These are phyloP conservation scores for Apis mellifera DNA, from an alignment of 1,140 invertebrate genomes.

Conservation along the genomic window DNA sequence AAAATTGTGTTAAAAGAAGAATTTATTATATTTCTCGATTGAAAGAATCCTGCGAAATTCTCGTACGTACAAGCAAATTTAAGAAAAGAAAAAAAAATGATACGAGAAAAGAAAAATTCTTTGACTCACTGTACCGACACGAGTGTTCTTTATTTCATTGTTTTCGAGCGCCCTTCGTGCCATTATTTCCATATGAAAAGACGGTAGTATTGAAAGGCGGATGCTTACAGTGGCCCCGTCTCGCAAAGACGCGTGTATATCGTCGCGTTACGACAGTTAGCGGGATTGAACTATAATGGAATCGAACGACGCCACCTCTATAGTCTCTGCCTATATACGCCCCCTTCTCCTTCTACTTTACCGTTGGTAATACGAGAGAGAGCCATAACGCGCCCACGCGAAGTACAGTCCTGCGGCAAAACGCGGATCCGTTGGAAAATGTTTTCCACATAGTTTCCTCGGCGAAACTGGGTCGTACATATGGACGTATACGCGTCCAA, in stretches of 20 bases:
- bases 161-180: conserved; percentile 5
- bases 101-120: not conserved
- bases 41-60: not conserved
- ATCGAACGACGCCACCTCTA: conserved; percentile 44
- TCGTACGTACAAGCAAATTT: not conserved
- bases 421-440: conserved; percentile 56
- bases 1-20: too few relatives aligned
- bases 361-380: not conserved
- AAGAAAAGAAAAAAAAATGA: accelerated
- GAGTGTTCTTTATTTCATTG: conserved; percentile 6
- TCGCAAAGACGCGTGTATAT: not conserved
- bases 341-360: not conserved
- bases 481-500: conserved; percentile 22
- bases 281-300: conserved; percentile 49
- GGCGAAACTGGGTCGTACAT: conserved; percentile 65
- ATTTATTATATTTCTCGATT: not conserved
- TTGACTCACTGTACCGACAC: not conserved
- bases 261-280: conserved; percentile 34
- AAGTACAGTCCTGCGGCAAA: conserved; percentile 52
- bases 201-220: not conserved
- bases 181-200: not conserved
- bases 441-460: conserved; percentile 66
- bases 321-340: conserved; percentile 5
- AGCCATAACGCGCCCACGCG: conserved; percentile 47
- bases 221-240: not conserved